A percentile compares a stretch with the other conserved stretches of the same genome.
Evolutionary conservation across 2,113 vertebrate species (phyloP).

Genomic region (Eclectus roratus): DNA sequence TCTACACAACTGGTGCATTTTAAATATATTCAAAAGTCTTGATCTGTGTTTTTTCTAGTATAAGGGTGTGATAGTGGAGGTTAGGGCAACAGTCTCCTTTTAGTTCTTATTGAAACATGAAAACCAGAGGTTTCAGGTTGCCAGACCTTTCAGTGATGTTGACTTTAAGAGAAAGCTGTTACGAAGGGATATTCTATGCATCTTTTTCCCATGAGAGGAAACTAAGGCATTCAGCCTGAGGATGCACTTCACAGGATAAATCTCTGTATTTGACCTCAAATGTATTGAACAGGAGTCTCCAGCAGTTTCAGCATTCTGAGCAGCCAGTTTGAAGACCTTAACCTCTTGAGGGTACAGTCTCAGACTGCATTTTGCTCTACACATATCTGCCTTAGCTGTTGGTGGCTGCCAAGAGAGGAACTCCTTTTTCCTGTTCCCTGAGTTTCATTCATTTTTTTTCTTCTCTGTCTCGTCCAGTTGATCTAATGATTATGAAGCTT

Average conservation of each 20-base stretch:
- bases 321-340: neutral
- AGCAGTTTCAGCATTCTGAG: neutral
- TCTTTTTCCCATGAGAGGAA: neutral
- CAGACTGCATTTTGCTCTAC: neutral
- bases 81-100: neutral
- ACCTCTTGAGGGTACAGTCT: neutral
- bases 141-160: neutral
- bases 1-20: neutral
- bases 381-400: neutral
- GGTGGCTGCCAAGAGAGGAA: neutral
- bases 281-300: neutral
- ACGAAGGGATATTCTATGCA: neutral
- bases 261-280: neutral
- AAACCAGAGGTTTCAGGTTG: neutral
- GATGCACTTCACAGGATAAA: neutral
- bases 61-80: neutral
- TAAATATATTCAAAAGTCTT: neutral
- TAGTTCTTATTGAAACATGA: neutral
- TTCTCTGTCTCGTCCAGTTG: neutral
- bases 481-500: neutral
- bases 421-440: neutral
- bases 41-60: neutral
- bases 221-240: neutral
- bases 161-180: neutral
- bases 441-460: neutral